A percentile compares a stretch with the other conserved stretches of the same genome.
phyloP scores from a whole-genome alignment of 2,888 invertebrate genomes.

The Drosophila neoperkinsi region DNA sequence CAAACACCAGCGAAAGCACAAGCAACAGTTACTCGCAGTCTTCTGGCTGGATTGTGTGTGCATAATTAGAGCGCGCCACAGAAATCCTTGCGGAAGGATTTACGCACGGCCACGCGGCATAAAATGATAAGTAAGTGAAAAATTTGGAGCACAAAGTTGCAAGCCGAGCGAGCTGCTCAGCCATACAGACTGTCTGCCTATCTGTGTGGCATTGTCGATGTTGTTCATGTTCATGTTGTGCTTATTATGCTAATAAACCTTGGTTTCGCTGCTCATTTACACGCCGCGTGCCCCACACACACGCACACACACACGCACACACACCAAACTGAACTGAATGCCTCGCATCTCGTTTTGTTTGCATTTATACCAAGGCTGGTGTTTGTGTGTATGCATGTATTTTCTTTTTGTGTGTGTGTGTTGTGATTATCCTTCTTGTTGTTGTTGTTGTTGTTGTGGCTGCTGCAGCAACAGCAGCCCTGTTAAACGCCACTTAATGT shows the following conservation, averaged over 20 bases:
- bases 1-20: background rate
- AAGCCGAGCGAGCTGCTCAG: background rate
- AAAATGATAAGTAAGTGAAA: constrained; percentile 79
- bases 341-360: constrained; percentile 7
- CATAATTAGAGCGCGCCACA: constrained; percentile 47
- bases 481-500: constrained; percentile 78
- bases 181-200: background rate
- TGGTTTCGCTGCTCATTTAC: constrained; percentile 54
- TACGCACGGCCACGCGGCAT: constrained; percentile 72
- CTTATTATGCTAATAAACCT: constrained; percentile 68
- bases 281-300: constrained; percentile 40
- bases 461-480: constrained; percentile 52
- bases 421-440: constrained; percentile 9
- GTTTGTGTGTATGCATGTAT: constrained; percentile 3
- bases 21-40: constrained; percentile 39
- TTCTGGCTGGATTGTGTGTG: constrained; percentile 27
- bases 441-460: constrained; percentile 25
- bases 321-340: constrained; percentile 7
- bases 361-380: constrained; percentile 9
- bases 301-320: constrained; percentile 23
- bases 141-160: constrained; percentile 6
- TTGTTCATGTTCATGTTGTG: constrained; percentile 25
- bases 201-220: constrained; percentile 23
- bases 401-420: background rate
- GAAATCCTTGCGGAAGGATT: constrained; percentile 72